A percentile compares a stretch with the other conserved stretches of the same genome.
phyloP scores from a whole-genome alignment of 1,140 invertebrate species.

The Drosophila lacertosa region DNA sequence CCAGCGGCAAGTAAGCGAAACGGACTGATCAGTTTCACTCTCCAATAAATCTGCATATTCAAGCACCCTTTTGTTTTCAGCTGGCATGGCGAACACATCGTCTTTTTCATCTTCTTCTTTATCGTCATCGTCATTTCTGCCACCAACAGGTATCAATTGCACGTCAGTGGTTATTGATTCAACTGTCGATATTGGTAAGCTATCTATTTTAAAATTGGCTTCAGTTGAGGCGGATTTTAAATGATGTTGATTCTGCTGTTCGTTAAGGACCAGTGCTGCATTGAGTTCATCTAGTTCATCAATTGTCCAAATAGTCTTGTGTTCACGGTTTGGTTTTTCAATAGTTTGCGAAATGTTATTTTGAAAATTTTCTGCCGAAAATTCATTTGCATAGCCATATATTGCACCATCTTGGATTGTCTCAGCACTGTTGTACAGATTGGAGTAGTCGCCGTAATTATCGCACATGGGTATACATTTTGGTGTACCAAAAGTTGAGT shows the following conservation, averaged over 20 bases:
- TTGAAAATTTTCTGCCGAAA: conserved; percentile 63
- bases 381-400: conserved; percentile 39
- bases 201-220: conserved; percentile 8
- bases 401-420: neutral
- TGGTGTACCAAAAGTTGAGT: conserved; percentile 78
- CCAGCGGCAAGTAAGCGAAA: conserved; percentile 90
- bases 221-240: conserved; percentile 5
- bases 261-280: conserved; percentile 51
- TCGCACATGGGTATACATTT: conserved; percentile 68
- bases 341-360: conserved; percentile 61
- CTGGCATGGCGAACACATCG: conserved; percentile 49
- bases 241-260: conserved; percentile 29
- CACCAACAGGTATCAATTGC: neutral
- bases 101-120: conserved; percentile 43
- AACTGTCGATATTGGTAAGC: neutral
- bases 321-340: conserved; percentile 77
- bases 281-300: conserved; percentile 73
- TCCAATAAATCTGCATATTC: conserved; percentile 32
- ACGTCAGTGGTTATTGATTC: conserved; percentile 7
- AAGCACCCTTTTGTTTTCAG: conserved; percentile 7
- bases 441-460: conserved; percentile 62
- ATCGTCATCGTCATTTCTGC: conserved; percentile 43
- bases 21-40: conserved; percentile 25
- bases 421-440: conserved; percentile 48
- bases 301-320: conserved; percentile 81